Conservation (phyloP, 2,113 vertebrate genomes). For the Epinephelus fuscoguttatus region DNA sequence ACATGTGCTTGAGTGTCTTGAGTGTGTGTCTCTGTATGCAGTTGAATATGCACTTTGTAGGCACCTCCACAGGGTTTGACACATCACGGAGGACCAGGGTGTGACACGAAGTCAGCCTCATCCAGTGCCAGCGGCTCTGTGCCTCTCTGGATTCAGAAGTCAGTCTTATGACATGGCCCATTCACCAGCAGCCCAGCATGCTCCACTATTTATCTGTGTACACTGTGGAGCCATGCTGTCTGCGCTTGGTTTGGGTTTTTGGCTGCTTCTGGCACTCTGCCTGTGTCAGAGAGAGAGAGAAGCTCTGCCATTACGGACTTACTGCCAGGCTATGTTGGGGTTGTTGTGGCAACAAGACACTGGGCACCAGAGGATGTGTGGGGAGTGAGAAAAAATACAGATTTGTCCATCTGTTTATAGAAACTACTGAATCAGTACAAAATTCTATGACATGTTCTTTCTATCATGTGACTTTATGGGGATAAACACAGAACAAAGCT, state of each 20-base stretch:
- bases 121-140: slow-evolving; percentile 49
- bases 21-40: slow-evolving; percentile 46
- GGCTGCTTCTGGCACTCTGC: slow-evolving; percentile 60
- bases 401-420: slow-evolving; percentile 20
- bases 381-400: slow-evolving; percentile 32
- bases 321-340: slow-evolving; percentile 60
- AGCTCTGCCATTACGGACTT: slow-evolving; percentile 13
- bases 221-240: slow-evolving; percentile 83
- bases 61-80: slow-evolving; percentile 46
- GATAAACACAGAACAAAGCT: neutral
- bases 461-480: neutral
- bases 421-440: slow-evolving; percentile 3
- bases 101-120: slow-evolving; percentile 47
- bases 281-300: slow-evolving; percentile 35
- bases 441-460: neutral
- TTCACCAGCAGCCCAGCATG: slow-evolving; percentile 65
- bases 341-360: slow-evolving; percentile 74
- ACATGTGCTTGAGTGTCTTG: slow-evolving; percentile 33
- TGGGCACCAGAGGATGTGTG: slow-evolving; percentile 39
- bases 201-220: slow-evolving; percentile 66
- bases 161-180: slow-evolving; percentile 63
- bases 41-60: slow-evolving; percentile 60
- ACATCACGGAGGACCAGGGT: slow-evolving; percentile 31
- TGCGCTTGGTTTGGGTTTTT: slow-evolving; percentile 75
- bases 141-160: slow-evolving; percentile 56